Evolutionary conservation across 1,140 invertebrate genomes (phyloP).

Genomic region (Euwallacea fornicatus): DNA sequence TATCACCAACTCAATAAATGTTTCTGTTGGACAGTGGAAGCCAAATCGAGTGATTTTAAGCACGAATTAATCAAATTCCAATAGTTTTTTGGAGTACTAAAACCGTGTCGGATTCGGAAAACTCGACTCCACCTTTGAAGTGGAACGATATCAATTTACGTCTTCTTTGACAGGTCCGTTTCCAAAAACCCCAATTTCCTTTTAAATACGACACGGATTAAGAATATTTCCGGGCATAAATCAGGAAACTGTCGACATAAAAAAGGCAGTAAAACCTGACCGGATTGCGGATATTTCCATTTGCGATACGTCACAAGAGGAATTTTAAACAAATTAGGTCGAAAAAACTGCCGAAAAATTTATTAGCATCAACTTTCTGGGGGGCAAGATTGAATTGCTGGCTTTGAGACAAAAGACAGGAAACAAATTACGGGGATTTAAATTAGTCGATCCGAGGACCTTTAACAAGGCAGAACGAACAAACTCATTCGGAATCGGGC

Average conservation of each 20-base stretch:
- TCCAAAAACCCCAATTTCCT: too few relatives aligned
- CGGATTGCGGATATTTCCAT: slow-evolving; percentile 11
- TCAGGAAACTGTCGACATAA: slow-evolving; percentile 2
- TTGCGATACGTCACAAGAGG: slow-evolving; percentile 18
- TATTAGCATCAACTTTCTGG: slow-evolving; percentile 30
- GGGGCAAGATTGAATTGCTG: slow-evolving; percentile 31
- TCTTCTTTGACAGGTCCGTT: too few relatives aligned
- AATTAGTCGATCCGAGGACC: slow-evolving; percentile 31
- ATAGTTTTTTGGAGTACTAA: too few relatives aligned
- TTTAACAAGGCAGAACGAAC: slow-evolving; percentile 31
- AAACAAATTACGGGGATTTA: slow-evolving; percentile 38
- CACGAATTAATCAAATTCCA: too few relatives aligned
- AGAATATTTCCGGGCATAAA: background rate
- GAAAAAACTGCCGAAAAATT: slow-evolving; percentile 32
- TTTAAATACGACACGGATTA: background rate
- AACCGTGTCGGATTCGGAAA: background rate
- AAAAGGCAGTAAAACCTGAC: slow-evolving; percentile 12
- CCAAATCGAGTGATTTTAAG: too few relatives aligned
- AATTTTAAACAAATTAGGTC: slow-evolving; percentile 34
- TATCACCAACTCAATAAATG: too few relatives aligned
- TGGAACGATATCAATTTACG: too few relatives aligned
- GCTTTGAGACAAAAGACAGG: slow-evolving; percentile 37
- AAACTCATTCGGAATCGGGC: slow-evolving; percentile 21
- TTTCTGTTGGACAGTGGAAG: too few relatives aligned
- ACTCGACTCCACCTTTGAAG: too few relatives aligned